Evolutionary conservation across 2,797 vertebrate genomes (phyloP).

Genomic region (Loris lydekkerianus): DNA sequence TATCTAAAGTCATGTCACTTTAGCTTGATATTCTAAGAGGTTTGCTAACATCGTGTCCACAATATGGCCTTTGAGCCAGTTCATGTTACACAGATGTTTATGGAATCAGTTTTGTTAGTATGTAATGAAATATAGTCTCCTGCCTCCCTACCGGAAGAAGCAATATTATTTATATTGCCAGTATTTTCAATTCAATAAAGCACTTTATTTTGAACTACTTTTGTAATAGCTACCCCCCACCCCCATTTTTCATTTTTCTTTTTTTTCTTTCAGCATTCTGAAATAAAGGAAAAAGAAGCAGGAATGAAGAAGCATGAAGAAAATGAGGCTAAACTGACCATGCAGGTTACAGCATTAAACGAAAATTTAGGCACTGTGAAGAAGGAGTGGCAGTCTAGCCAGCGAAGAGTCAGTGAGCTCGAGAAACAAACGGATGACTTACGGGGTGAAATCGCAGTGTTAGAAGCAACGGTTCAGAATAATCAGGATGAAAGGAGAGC

Average conservation of each 20-base stretch:
- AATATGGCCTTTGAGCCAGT: conserved; percentile 15
- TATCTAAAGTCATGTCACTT: background rate
- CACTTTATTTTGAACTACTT: conserved; percentile 9
- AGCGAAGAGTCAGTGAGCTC: conserved; percentile 94
- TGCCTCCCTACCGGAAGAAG: conserved; percentile 40
- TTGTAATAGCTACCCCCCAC: conserved; percentile 9
- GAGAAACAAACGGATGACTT: conserved; percentile 98
- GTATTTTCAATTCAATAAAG: conserved; percentile 46
- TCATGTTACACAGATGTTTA: background rate
- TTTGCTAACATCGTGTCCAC: background rate
- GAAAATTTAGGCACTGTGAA: conserved; percentile 98
- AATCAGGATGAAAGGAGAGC: conserved; percentile 98
- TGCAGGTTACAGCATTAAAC: conserved; percentile 96
- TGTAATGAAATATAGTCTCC: background rate
- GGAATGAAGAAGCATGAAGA: conserved; percentile 93
- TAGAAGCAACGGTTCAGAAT: conserved; percentile 98
- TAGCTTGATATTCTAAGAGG: background rate
- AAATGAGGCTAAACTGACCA: conserved; percentile 91
- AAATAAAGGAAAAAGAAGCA: conserved; percentile 93
- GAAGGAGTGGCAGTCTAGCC: conserved; percentile 97
- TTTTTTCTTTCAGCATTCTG: conserved; percentile 88
- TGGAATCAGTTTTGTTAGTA: conserved; percentile 14
- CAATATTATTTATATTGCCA: conserved; percentile 3
- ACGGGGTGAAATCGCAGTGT: conserved; percentile 96
- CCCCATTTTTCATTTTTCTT: conserved; percentile 61